phyloP scores from a whole-genome alignment of 2,113 vertebrate genomes.

The Apistogramma diplotaenia region DNA sequence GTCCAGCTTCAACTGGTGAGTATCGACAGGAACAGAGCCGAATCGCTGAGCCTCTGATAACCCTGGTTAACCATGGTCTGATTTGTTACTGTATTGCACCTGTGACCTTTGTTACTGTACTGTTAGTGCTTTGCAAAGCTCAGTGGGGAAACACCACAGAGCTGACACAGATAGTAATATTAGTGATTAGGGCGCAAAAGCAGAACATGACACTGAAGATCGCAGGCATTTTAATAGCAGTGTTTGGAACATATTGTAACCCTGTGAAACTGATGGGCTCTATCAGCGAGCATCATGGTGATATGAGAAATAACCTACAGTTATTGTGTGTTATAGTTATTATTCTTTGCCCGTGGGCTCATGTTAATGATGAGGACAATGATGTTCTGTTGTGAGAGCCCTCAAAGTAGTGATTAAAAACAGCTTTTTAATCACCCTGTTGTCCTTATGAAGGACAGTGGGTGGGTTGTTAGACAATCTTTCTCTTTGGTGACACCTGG shows the following conservation, averaged over 20 bases:
- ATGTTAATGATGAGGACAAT: fast-evolving
- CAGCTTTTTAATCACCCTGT: background rate
- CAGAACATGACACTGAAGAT: conserved; percentile 1
- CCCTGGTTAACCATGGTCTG: background rate
- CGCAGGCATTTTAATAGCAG: background rate
- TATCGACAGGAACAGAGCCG: background rate
- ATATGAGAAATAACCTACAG: background rate
- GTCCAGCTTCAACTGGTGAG: conserved; percentile 71
- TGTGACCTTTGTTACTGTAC: background rate
- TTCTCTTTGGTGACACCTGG: background rate
- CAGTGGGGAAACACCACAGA: background rate
- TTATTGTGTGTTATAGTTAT: background rate
- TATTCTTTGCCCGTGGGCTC: no score
- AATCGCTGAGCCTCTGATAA: background rate
- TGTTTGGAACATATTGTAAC: background rate
- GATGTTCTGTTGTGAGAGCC: background rate
- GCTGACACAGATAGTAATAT: background rate
- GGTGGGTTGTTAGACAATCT: background rate
- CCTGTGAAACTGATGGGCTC: background rate
- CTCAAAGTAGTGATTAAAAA: background rate
- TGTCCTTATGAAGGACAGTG: background rate
- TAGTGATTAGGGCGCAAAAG: background rate
- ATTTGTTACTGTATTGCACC: background rate
- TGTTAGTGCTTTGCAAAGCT: background rate
- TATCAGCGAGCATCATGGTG: background rate